Conservation (phyloP, 2,113 vertebrate genomes). For the Trinectes maculatus region DNA sequence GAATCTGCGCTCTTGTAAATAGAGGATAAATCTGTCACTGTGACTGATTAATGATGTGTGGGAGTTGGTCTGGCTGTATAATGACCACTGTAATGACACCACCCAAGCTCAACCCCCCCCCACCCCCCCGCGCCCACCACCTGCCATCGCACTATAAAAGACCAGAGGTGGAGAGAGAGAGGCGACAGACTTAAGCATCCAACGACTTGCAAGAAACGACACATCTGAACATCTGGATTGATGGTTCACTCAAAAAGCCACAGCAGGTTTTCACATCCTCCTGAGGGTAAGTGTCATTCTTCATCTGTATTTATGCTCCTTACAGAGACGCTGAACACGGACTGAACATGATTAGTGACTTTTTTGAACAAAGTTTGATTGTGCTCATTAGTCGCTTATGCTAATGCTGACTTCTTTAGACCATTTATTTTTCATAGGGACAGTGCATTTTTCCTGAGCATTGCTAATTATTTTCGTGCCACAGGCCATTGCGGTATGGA, state of each 20-base stretch:
- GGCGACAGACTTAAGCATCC: constrained; percentile 40
- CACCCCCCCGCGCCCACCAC: constrained; percentile 9
- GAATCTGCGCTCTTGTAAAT: constrained; percentile 29
- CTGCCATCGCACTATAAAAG: constrained; percentile 67
- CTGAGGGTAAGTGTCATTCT: constrained; percentile 56
- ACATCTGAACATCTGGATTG: constrained; percentile 11
- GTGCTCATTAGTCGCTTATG: background rate
- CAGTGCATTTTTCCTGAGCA: background rate
- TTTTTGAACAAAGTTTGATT: background rate
- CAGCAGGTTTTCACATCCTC: constrained; percentile 38
- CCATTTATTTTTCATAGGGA: background rate
- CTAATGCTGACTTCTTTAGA: background rate
- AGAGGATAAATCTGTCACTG: constrained; percentile 39
- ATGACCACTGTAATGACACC: constrained; percentile 43
- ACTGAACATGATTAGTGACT: background rate
- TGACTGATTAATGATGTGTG: constrained; percentile 32
- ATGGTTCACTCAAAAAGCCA: constrained; percentile 43
- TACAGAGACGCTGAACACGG: background rate
- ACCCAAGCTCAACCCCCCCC: constrained; percentile 60
- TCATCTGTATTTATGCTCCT: background rate
- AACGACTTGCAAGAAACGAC: constrained; percentile 8
- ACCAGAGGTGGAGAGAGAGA: constrained; percentile 30
- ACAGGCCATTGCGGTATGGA: constrained; percentile 74
- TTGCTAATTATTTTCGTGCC: constrained; percentile 4
- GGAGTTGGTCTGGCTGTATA: constrained; percentile 19